Base-by-base conservation (phyloP, 2,113 vertebrate genomes). In the Upupa epops region DNA sequence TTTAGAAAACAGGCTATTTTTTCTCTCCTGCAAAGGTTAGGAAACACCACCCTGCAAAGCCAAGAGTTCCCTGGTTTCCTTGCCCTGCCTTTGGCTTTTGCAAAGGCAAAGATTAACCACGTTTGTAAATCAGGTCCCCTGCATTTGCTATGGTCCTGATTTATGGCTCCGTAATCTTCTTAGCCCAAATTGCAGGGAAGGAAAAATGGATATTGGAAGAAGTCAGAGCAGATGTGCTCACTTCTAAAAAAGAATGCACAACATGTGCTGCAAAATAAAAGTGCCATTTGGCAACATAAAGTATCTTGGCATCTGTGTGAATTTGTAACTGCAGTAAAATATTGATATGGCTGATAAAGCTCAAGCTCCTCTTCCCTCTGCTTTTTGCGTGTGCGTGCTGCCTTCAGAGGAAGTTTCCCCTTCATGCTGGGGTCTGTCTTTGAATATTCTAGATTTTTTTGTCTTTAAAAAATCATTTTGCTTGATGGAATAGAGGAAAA, bases 251-350 rank as follows among this genome's bases (percentile, higher is more conserved):
- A 97, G 97, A 98, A 97, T 95, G 94, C 94, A 91, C 96, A 97
- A 97, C 97, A 97, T 98, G 97, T 96, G 97, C 95, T 96, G 86
- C 89, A 96, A 97, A 97, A 97, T 97, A 97, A 97, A 97, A 97
- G 94, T 93, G 87, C 95, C 98, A 98, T 97, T 98, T 98, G 97
- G 97, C 93, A 92, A 95, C 97, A 97, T 98, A 97, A 98, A 98
- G 92, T 96, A 97, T 97, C 94, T 94, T 97, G 96, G 96, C 97
- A 97, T 98, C 97, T 97, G 97, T 88, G 88, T 95, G 90, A 96
- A 96, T 96, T 97, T 97, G 97, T 96, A 97, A 97, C 94, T 91
- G 95, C 95, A 96, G 91, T 97, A 96, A 98, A 98, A 97, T 97
- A 97, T 97, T 97, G 97, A 97, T 97, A 96, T 73, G 93, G 95